Evolutionary conservation across 2,888 invertebrate species (phyloP), one percentile per base, ranked within the genome.

Genomic region (Plagodis dolabraria): DNA sequence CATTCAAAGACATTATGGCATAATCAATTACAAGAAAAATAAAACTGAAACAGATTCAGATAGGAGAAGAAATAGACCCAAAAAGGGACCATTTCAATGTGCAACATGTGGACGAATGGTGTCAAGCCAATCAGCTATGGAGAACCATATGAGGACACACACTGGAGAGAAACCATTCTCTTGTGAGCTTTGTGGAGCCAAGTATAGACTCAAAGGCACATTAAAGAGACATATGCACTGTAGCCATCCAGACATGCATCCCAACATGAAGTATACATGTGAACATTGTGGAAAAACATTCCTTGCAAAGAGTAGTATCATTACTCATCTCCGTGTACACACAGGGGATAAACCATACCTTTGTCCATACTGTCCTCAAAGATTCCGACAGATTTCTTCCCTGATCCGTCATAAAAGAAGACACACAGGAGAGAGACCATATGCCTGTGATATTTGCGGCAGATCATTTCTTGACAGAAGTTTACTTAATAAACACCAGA

Each of bases 391-490:
- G 64, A 74, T 87, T 7, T 81, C 91, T 1, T 85, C 93, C 0
- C 72, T 90, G 57, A 88, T 88, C 36, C 80, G 93, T 0, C 93
- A 92, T 57, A 86, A 85, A 50, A 76, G 89, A 6, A 74, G 82
- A 7, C 93, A 93, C 64, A 92, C 92, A 0, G 92, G 92, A 0
- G 92, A 92, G 50, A 86, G 83, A 42, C 92, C 92, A 1, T 91
- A 74, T 58, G 50, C 83, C 0, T 93, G 93, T 60, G 69, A 78
- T 0, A 77, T 81, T 2, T 93, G 93, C 67, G 79, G 77, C 2
- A 90, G 87, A 63, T 77, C 76, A 12, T 93, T 93, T 71, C 75
- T 76, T 10, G 88, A 89, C 38, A 83, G 76, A 52, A 78, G 81
- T 22, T 76, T 86, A 7, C 79, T 92, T 2, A 80, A 74, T 7